Evolutionary conservation across 1,140 invertebrate genomes (phyloP), one percentile per base, ranked within the genome.

Genomic region (Cryptotermes secundus): DNA sequence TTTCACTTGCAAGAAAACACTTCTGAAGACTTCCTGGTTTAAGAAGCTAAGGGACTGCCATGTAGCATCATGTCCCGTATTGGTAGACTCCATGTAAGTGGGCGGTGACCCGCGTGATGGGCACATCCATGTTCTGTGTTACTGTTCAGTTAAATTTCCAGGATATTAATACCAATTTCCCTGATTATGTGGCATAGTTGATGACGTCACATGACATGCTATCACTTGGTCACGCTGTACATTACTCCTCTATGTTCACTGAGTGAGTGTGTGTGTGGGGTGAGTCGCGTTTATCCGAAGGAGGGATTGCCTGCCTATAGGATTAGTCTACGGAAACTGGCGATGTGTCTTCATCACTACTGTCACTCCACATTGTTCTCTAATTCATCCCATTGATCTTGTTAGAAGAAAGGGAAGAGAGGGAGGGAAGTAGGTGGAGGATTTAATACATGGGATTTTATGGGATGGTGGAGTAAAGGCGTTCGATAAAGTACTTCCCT

Each of bases 391-490:
- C 59, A 72, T 72, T 72, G 59, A 72, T 72, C 59, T 72, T 72
- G 59, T 72, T 72, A 72, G 59, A 72, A 72, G 59, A n/a, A 1
- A n/a, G 59, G 59, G 59, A 31, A 72, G 59, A 1, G 4, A 19
- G 59, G 59, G 19, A 22, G 53, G 22, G 53, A 22, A 19, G 53
- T 22, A 59, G 53, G 16, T 49, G 59, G 59, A 72, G 59, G 59
- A n/a, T 72, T 72, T 72, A 72, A 72, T 72, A 72, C 59, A n/a
- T 72, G 59, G n/a, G 59, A 72, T 72, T 72, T 72, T 72, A 72
- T 72, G 59, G 53, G 59, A 72, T 26, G 26, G 59, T n/a, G 26
- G 59, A n/a, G 59, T 14, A 72, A 72, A 72, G 59, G 59, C 59
- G 59, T 26, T 72, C 59, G 59, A 72, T 72, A 72, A 72, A 72